Conservation (phyloP, 2,113 vertebrate species). For the Mus pahari region DNA sequence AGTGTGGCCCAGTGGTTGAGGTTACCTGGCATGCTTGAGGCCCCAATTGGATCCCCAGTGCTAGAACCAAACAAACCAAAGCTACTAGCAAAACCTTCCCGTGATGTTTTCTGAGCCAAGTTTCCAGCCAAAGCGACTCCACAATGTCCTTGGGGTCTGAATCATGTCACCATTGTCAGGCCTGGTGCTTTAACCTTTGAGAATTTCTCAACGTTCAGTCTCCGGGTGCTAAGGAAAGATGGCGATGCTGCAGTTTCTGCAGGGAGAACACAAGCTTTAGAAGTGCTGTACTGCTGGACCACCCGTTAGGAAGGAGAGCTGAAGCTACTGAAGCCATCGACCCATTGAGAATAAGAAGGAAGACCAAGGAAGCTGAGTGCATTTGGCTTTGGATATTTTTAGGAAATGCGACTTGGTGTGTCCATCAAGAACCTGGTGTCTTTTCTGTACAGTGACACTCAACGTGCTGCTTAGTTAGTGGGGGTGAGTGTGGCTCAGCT, state of each 20-base stretch:
- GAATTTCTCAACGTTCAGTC: not conserved
- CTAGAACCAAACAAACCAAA: not conserved
- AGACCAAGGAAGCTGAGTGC: not conserved
- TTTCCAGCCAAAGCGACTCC: not conserved
- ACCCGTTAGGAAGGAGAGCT: not conserved
- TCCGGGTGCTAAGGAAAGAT: not conserved
- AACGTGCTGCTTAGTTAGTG: not conserved
- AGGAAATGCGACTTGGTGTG: conserved; percentile 47
- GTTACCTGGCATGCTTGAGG: not conserved
- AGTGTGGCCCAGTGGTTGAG: not conserved
- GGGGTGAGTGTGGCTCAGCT: not conserved
- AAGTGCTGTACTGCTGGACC: not conserved
- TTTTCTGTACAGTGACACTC: conserved; percentile 30
- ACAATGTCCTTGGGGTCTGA: not conserved
- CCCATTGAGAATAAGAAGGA: not conserved
- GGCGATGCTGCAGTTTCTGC: not conserved
- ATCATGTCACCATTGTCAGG: not conserved
- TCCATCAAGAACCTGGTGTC: conserved; percentile 45
- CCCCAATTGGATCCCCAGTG: not conserved
- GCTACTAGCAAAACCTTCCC: not conserved
- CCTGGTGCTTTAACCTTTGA: not conserved
- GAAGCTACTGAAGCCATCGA: not conserved
- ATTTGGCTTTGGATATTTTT: conserved; percentile 6
- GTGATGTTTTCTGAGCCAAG: not conserved
- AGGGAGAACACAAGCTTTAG: not conserved